Evolutionary conservation across 2,797 vertebrate genomes (phyloP), one percentile per base, ranked within the genome.

Genomic region (Hoplostethus atlanticus): DNA sequence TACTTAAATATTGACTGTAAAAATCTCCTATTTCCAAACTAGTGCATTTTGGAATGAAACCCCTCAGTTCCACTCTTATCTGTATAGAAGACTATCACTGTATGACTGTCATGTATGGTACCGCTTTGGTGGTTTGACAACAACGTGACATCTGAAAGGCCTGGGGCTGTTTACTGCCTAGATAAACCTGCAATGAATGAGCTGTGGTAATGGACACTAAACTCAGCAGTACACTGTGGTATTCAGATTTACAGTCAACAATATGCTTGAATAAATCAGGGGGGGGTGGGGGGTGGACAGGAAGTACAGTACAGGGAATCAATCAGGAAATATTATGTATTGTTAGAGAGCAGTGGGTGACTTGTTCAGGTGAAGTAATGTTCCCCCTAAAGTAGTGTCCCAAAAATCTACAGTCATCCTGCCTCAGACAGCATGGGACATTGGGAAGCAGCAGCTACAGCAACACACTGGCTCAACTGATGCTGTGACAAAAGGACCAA

Each of bases 391-490:
- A 1, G 34, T 4, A 17, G 1, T 30, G 9, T 5, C n/a, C 21
- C 54, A 2, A 47, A 34, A 38, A 62, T 28, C 38, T 10, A 9
- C 9, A 40, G 2, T 10, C 2, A 10, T 1, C 25, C 31, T 16
- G 9, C 4, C 17, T 34, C 38, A 46, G 12, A 40, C 13, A 15
- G 34, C 11, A 47, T 47, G 6, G 13, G 15, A 47, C 16, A 15
- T 16, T 48, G 11, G 51, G 46, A 21, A 21, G 21, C 21, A 21
- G 17, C 42, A 31, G 54, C 6, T 7, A 12, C 34, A 34, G 16
- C 31, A 36, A 30, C 51, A 62, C 31, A 74, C 6, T 60, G 53
- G 64, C 15, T 68, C 56, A 62, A 72, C 17, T 71, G 40, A 46
- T 47, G 53, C 53, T 51, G 21, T 42, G 54, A 77, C 58, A 56